These are phyloP conservation scores for Eupelmus urozonus DNA, from an alignment of 2,888 invertebrate species.

Conservation along the genomic window DNA sequence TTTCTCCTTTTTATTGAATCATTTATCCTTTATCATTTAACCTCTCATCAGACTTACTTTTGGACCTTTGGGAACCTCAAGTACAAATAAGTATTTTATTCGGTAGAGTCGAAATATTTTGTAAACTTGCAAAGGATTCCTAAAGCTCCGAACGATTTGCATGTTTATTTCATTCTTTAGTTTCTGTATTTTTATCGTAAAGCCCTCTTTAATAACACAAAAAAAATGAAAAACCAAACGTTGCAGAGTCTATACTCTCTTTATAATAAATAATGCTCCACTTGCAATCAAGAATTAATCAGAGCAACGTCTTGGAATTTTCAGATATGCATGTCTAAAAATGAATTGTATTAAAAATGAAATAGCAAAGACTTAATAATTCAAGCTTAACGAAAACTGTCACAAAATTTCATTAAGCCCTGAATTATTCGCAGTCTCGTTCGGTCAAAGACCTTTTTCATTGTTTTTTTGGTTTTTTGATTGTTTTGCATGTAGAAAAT, in stretches of 20 bases:
- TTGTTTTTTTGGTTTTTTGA: constrained; percentile 39
- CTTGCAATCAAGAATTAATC: constrained; percentile 1
- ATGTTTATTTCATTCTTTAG: constrained; percentile 2
- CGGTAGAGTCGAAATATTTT: not conserved
- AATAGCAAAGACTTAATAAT: constrained; percentile 14
- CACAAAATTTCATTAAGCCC: constrained; percentile 34
- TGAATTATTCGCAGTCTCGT: constrained; percentile 33
- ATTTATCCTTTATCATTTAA: not conserved
- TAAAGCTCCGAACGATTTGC: constrained; percentile 14
- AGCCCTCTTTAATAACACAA: not conserved
- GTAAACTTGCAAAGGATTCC: not conserved
- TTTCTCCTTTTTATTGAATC: not conserved
- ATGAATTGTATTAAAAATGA: not conserved
- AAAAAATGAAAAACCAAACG: constrained; percentile 10
- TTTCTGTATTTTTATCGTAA: not conserved
- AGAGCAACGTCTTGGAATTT: constrained; percentile 32
- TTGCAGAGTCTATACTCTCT: constrained; percentile 3
- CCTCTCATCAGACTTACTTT: not conserved
- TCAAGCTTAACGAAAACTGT: constrained; percentile 18
- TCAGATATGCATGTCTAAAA: constrained; percentile 39
- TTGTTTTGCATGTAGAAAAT: constrained; percentile 33
- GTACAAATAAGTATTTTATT: not conserved
- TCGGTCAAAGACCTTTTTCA: constrained; percentile 22
- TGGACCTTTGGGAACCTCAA: constrained; percentile 14
- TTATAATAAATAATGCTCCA: not conserved